Evolutionary conservation across 2,113 vertebrate genomes (phyloP), one percentile per base, ranked within the genome.

Genomic region (Aegithalos caudatus): DNA sequence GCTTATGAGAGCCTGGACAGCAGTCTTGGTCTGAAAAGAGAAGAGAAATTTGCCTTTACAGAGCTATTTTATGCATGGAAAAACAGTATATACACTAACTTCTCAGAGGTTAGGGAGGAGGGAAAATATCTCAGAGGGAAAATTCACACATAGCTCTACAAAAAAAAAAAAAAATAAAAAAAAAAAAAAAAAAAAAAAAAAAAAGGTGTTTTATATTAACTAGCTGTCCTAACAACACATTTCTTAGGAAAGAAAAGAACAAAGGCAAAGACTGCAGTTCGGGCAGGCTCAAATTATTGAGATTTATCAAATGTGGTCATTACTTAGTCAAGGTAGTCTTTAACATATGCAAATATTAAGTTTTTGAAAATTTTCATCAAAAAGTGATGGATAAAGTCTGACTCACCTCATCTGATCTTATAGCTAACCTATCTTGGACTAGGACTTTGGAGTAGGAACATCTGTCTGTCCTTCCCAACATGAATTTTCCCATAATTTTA

Each of bases 1-100:
- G 90, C 98, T 98, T 92, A 99, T 99, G 82, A 99, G 97, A 81
- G 95, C 93, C 97, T 98, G 98, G 64, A 99, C 94, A 3, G 98
- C 98, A 90, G 95, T 94, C 88, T 98, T 98, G 66, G 98, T 98
- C 99, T 99, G 94, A 60, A 96, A 96, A 88, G 35, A 95, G 38
- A 96, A 78, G 27, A 92, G 31, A 92, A 94, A 79, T 48, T 84
- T 84, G 37, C 48, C 22, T 81, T 96, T 67, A 69, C 21, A 53
- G 37, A 76, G 37, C 28, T 73, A 37, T 33, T 33, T 81, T 61
- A 48, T 40, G 22, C 29, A 78, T 56, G 24, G 54, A 47, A 70
- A 40, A 74, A 53, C 27, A 48, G 22, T 29, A 57, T 23, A 40
- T 48, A 47, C 69, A 31, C 54, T 37, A 61, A 53, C 10, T 35